These are phyloP conservation scores for Polymixis flavicincta DNA, from an alignment of 2,888 invertebrate species.

Conservation along the genomic window DNA sequence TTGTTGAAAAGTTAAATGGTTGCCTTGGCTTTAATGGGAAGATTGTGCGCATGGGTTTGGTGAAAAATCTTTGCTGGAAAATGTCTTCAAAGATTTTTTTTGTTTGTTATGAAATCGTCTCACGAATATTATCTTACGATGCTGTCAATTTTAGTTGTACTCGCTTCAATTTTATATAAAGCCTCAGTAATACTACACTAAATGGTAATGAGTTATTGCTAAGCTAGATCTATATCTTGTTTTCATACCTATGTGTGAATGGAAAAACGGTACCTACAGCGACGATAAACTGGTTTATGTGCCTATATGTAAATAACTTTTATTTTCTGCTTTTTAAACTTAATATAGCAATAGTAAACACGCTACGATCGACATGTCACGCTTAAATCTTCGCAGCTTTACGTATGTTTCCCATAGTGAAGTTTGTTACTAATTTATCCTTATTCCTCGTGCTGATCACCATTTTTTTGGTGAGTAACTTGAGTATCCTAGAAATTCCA, in stretches of 20 bases:
- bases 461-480: no score
- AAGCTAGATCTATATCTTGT: neutral
- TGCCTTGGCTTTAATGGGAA: constrained; percentile 44
- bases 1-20: constrained; percentile 45
- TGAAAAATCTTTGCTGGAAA: constrained; percentile 17
- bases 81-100: neutral
- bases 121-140: neutral
- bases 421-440: no score
- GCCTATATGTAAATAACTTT: no score
- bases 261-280: neutral
- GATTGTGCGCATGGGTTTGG: constrained; percentile 30
- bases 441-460: no score
- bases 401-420: no score
- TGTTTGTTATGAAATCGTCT: neutral
- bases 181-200: neutral
- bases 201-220: neutral
- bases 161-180: neutral
- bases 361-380: no score
- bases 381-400: no score
- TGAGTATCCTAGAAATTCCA: no score
- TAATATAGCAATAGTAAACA: no score
- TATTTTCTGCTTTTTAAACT: no score
- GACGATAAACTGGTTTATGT: neutral
- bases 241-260: neutral
- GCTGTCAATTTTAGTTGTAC: neutral